Percentiles rank a stretch among this genome's conserved stretches.
Evolutionary conservation across 2,888 invertebrate genomes (phyloP).

Genomic region (Platycheirus albimanus): DNA sequence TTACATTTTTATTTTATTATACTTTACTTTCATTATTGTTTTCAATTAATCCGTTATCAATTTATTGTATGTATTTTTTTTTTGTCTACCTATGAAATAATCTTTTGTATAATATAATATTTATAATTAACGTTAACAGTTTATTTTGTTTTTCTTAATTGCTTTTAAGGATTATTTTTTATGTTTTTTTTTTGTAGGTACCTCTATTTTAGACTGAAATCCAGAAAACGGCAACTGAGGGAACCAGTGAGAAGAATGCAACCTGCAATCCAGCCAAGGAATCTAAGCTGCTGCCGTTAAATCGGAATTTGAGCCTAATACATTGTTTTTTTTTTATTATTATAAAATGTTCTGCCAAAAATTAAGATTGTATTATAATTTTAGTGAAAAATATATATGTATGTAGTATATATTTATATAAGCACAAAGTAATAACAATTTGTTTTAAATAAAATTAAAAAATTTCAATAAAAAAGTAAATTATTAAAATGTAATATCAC

Average conservation of each 20-base stretch:
- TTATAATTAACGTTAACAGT: slow-evolving; percentile 57
- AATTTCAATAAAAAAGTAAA: slow-evolving; percentile 31
- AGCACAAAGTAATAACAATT: slow-evolving; percentile 38
- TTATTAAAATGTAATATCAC: slow-evolving; percentile 69
- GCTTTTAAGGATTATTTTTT: slow-evolving; percentile 24
- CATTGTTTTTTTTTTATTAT: too few species aligned
- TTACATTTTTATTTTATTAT: slow-evolving; percentile 16
- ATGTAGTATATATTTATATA: not conserved
- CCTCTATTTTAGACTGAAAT: too few species aligned
- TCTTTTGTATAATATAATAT: slow-evolving; percentile 38
- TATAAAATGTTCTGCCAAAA: slow-evolving; percentile 29
- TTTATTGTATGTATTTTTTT: slow-evolving; percentile 36
- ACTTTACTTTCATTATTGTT: slow-evolving; percentile 37
- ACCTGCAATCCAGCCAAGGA: too few species aligned
- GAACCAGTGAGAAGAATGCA: too few species aligned
- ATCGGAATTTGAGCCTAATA: too few species aligned
- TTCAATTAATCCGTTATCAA: slow-evolving; percentile 8
- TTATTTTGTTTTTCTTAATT: slow-evolving; percentile 22
- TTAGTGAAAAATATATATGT: slow-evolving; percentile 19
- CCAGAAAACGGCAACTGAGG: too few species aligned
- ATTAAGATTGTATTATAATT: slow-evolving; percentile 10
- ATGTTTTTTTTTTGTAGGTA: slow-evolving; percentile 14
- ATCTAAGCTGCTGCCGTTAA: too few species aligned
- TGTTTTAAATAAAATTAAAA: slow-evolving; percentile 41
- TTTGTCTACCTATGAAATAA: slow-evolving; percentile 47